Percentiles rank a stretch among this genome's conserved stretches.
Conservation (phyloP, 30 jellyfish, hydroid and myxozoan genomes). For the Hydractinia symbiolongicarpus region DNA sequence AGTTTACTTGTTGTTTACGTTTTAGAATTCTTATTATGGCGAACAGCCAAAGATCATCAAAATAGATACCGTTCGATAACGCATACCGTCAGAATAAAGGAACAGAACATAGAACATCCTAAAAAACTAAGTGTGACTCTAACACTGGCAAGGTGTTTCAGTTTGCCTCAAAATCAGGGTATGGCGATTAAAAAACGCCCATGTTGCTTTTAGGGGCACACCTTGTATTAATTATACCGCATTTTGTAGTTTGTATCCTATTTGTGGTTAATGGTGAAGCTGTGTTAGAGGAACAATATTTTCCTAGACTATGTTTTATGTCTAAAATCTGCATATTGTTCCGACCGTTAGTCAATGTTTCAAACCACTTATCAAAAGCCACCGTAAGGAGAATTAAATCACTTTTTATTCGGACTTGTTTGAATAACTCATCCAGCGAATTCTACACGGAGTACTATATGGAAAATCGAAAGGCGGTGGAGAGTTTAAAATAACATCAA, state of each 20-base stretch:
- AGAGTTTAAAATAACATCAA: not conserved
- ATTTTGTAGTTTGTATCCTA: not conserved
- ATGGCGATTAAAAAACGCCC: no score
- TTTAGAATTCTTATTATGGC: conserved; percentile 4
- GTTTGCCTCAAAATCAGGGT: no score
- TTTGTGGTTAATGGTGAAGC: not conserved
- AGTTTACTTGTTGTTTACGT: not conserved
- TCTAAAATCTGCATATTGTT: not conserved
- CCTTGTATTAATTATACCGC: not conserved
- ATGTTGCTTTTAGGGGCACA: no score
- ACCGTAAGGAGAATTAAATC: not conserved
- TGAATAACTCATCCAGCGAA: conserved; percentile 7
- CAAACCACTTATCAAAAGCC: not conserved
- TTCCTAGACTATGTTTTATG: not conserved
- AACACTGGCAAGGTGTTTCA: no score
- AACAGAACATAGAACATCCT: no score
- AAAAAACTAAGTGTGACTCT: no score
- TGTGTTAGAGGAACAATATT: not conserved
- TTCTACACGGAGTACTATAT: conserved; percentile 14
- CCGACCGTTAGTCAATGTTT: conserved; percentile 7
- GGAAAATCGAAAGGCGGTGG: conserved; percentile 22
- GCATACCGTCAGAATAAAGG: not conserved
- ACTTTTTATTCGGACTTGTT: not conserved
- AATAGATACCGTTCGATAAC: conserved; percentile 22
- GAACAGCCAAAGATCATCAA: conserved; percentile 13